Evolutionary conservation across 2,888 invertebrate species (phyloP).

Genomic region (Drosophila buzzatii): DNA sequence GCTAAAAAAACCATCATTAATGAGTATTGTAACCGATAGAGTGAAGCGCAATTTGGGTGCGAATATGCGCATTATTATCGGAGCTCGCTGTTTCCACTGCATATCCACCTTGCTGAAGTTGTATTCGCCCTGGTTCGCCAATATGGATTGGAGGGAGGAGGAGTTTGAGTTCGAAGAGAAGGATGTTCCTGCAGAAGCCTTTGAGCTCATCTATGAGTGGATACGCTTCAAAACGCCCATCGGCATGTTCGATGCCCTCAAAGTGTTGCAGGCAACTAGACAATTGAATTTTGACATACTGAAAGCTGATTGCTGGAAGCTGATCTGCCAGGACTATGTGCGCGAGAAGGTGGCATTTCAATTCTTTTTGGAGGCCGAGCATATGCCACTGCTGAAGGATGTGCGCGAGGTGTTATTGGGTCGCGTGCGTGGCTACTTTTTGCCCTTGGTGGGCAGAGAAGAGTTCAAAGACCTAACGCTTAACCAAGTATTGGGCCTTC

Average conservation of each 20-base stretch:
- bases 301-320: slow-evolving; percentile 1
- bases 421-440: slow-evolving; percentile 37
- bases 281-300: slow-evolving; percentile 20
- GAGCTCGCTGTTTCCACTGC: slow-evolving; percentile 9
- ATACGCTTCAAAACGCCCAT: slow-evolving; percentile 18
- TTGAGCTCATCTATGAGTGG: slow-evolving; percentile 42
- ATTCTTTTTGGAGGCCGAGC: slow-evolving; percentile 1
- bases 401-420: slow-evolving; percentile 8
- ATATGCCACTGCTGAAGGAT: neutral
- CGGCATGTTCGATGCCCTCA: fast-evolving
- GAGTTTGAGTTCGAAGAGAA: neutral
- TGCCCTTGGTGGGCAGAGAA: slow-evolving; percentile 35
- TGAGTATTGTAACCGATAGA: neutral
- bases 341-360: slow-evolving; percentile 37
- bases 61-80: slow-evolving; percentile 14
- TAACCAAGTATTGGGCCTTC: slow-evolving; percentile 1
- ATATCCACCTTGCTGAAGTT: slow-evolving; percentile 18
- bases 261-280: slow-evolving; percentile 36
- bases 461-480: slow-evolving; percentile 10
- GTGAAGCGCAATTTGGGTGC: slow-evolving; percentile 23
- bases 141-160: slow-evolving; percentile 7
- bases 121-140: slow-evolving; percentile 35
- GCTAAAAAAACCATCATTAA: neutral
- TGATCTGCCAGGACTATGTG: neutral
- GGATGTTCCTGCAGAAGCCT: slow-evolving; percentile 27